A percentile compares a stretch with the other conserved stretches of the same genome.
These are phyloP conservation scores for Eretmochelys imbricata DNA, from an alignment of 2,113 vertebrate genomes.

Conservation along the genomic window DNA sequence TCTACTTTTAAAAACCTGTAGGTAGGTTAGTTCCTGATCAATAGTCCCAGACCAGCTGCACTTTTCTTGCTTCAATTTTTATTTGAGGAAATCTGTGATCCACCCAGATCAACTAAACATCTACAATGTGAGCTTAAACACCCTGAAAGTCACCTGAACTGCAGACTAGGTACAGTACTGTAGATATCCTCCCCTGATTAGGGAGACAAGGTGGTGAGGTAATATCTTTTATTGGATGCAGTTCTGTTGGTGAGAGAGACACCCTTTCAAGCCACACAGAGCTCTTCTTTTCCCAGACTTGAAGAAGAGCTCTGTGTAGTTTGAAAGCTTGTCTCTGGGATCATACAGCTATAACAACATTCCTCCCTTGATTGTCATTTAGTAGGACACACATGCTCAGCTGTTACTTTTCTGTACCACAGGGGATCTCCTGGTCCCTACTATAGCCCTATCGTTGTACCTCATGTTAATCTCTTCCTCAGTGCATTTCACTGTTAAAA, in stretches of 20 bases:
- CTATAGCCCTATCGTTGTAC: background rate
- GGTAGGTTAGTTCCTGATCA: background rate
- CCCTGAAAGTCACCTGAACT: background rate
- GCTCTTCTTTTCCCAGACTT: too few species aligned
- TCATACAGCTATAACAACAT: too few species aligned
- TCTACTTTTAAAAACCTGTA: background rate
- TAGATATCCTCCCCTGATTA: too few species aligned
- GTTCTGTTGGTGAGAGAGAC: too few species aligned
- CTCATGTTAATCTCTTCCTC: background rate
- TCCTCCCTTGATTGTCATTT: background rate
- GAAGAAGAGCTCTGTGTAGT: too few species aligned
- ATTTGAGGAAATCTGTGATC: background rate
- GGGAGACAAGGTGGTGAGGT: too few species aligned
- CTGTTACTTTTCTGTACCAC: background rate
- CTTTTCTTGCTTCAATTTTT: background rate
- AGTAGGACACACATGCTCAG: background rate
- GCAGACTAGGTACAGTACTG: background rate
- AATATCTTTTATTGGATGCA: too few species aligned
- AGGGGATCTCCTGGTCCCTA: too few species aligned
- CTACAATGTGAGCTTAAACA: background rate
- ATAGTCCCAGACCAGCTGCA: background rate
- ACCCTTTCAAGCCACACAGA: too few species aligned
- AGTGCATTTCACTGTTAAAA: background rate
- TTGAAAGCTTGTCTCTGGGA: too few species aligned
- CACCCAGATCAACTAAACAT: background rate